Conservation (phyloP, 2,888 invertebrate genomes). For the Bellardia bayeri region DNA sequence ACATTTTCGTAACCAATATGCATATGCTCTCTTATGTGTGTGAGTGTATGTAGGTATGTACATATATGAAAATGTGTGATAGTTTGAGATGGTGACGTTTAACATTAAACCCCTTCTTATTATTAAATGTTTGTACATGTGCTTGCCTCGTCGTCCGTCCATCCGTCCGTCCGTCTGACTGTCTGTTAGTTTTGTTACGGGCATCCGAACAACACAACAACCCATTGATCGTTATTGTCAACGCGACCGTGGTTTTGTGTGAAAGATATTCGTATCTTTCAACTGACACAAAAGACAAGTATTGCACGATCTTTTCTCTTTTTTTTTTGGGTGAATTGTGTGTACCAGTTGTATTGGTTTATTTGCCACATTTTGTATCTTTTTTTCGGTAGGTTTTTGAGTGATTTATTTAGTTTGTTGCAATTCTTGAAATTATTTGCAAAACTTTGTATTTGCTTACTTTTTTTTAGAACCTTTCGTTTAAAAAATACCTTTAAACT, state of each 20-base stretch:
- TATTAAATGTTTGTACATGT: conserved; percentile 8
- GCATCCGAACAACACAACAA: conserved; percentile 44
- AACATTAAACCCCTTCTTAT: conserved; percentile 47
- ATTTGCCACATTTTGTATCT: conserved; percentile 57
- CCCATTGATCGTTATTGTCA: conserved; percentile 72
- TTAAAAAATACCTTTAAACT: conserved; percentile 10
- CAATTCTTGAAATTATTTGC: conserved; percentile 81
- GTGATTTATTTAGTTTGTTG: conserved; percentile 82
- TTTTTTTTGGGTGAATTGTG: conserved; percentile 55
- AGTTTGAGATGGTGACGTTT: conserved; percentile 50
- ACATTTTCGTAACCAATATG: conserved; percentile 50
- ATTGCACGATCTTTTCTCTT: conserved; percentile 78
- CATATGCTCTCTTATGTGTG: background rate
- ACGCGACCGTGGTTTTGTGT: conserved; percentile 69
- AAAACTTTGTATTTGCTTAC: conserved; percentile 53
- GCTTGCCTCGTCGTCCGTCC: no score
- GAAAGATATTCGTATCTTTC: conserved; percentile 70
- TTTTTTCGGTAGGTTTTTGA: conserved; percentile 75
- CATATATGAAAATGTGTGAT: conserved; percentile 48
- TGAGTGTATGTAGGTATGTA: no score
- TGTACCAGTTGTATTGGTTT: conserved; percentile 52
- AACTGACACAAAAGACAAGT: conserved; percentile 81
- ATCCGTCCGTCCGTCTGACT: background rate
- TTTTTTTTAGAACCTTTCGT: conserved; percentile 16
- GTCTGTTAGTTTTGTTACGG: conserved; percentile 29